phyloP scores from a whole-genome alignment of 2,888 invertebrate species.

The Venusia cambrica region DNA sequence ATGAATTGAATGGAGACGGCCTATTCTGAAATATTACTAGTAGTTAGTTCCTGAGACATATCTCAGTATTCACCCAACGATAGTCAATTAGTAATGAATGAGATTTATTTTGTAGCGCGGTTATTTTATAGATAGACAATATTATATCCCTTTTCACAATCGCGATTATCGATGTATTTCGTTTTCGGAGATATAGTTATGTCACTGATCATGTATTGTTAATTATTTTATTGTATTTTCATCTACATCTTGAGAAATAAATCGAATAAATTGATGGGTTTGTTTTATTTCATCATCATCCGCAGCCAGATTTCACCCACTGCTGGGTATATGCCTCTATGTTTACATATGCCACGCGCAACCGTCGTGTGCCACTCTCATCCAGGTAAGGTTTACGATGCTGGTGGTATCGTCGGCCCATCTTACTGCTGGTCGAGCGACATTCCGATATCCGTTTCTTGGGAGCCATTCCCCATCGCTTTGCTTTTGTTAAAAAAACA shows the following conservation, averaged over 20 bases:
- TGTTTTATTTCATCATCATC: constrained; percentile 23
- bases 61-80: constrained; percentile 79
- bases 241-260: constrained; percentile 58
- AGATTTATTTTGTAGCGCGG: constrained; percentile 70
- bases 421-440: no score
- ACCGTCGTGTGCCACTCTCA: no score
- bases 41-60: constrained; percentile 68
- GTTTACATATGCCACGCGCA: no score
- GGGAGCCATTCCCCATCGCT: no score
- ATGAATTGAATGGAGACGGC: constrained; percentile 47
- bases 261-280: constrained; percentile 51
- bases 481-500: no score
- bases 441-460: no score
- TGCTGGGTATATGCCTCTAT: no score
- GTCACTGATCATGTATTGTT: constrained; percentile 53
- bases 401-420: no score
- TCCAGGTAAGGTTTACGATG: no score
- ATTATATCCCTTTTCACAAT: constrained; percentile 56
- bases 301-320: no score
- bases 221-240: constrained; percentile 67
- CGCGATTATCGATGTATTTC: constrained; percentile 24
- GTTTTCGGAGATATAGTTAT: constrained; percentile 24
- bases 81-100: constrained; percentile 78
- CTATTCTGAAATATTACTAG: constrained; percentile 53
- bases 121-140: constrained; percentile 57